These are phyloP conservation scores for Micoletzkya japonica DNA, from an alignment of 2,888 invertebrate species.

Conservation along the genomic window DNA sequence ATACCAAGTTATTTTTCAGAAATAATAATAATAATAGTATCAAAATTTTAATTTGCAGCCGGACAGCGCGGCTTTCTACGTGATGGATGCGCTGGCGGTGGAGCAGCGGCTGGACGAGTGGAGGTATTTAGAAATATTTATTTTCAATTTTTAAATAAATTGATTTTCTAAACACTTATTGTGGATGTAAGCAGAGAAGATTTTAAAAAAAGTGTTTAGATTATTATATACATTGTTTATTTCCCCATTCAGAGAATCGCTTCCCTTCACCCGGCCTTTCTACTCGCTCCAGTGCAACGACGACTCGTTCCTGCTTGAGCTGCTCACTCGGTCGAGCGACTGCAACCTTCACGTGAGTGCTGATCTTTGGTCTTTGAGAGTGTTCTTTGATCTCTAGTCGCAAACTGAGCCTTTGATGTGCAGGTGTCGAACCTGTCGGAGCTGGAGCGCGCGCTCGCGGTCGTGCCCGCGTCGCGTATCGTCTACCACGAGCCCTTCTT, in stretches of 20 bases:
- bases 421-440: conserved; percentile 12
- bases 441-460: conserved; percentile 10
- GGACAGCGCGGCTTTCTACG: conserved; percentile 53
- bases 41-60: conserved; percentile 13
- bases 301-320: conserved; percentile 79
- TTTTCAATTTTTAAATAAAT: too few species aligned
- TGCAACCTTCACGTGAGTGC: conserved; percentile 19
- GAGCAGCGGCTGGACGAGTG: conserved; percentile 69
- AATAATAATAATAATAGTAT: too few species aligned
- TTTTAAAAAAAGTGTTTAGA: too few species aligned
- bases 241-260: too few species aligned
- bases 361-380: not conserved
- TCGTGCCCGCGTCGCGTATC: conserved; percentile 14
- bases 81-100: conserved; percentile 56
- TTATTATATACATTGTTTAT: too few species aligned
- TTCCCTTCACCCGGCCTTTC: conserved; percentile 66
- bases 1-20: too few species aligned
- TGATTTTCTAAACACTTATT: too few species aligned
- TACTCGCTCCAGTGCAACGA: conserved; percentile 94
- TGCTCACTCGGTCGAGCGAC: conserved; percentile 72
- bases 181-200: too few species aligned
- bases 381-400: not conserved
- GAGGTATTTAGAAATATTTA: too few species aligned
- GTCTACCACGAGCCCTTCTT: not conserved
- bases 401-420: not conserved